Base-by-base conservation (phyloP, 1,140 invertebrate species). In the Zaprionus taronus region DNA sequence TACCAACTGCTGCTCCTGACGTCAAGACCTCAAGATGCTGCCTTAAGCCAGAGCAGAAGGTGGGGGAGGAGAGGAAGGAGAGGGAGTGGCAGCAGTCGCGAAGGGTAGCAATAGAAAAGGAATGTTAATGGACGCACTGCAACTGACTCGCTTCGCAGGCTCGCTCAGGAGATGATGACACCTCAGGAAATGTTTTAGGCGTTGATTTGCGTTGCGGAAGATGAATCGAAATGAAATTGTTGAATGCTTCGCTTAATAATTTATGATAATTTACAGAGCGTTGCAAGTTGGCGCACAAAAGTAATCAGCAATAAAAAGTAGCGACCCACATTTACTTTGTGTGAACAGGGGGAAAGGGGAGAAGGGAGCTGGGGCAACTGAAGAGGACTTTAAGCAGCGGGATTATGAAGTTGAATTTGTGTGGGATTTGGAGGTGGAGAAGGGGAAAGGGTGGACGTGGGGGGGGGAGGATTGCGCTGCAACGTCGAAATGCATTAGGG, bases 1-100 rank as follows among this genome's bases (percentile, higher is more conserved):
- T 80, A 79, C 82, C 84, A 82, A n/a, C 53, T n/a, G 53, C 20
- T 26, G 53, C 72, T 90, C 60, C 84, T 83, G 81, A 84, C 75
- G 69, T 68, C 28, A 24, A 68, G 66, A 49, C 38, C 36, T 51
- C 57, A 72, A 62, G 60, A 62, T 31, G 26, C 26, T 55, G 49
- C 49, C 12, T 5, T 53, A 5, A 53, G 17, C 22, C 36, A 34
- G 38, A 55, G n/a, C 34, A 62, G 44, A 28, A 49, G 58, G 11
- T 31, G 56, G 69, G 56, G 55, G 6, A n/a, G 60, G 12, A 3
- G 5, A 24, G 47, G 5, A n/a, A n/a, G n/a, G n/a, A n/a, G 4
- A 4, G 22, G 22, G 22, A 1, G 38, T n/a, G 15, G 15, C 4
- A 41, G 22, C 24, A 26, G 24, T 26, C 4, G 24, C 9, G 4